Evolutionary conservation across 2,113 vertebrate genomes (phyloP).

Genomic region (Desmodus rotundus): DNA sequence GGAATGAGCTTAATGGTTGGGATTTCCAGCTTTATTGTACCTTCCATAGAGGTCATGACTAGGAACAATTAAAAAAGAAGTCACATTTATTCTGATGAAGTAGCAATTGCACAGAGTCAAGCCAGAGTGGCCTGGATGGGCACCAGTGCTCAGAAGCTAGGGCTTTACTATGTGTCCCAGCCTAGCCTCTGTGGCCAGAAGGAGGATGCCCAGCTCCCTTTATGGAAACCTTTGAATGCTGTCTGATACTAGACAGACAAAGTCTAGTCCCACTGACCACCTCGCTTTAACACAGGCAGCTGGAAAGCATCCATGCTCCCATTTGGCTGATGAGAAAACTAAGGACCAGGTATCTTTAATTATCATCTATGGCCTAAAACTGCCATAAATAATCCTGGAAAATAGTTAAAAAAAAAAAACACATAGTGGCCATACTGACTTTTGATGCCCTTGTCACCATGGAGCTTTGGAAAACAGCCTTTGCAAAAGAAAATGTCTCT

Average conservation of each 20-base stretch:
- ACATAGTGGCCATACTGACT: neutral
- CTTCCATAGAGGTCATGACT: slow-evolving; percentile 28
- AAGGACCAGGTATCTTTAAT: neutral
- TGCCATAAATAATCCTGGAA: slow-evolving; percentile 8
- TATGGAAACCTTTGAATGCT: neutral
- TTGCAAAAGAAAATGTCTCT: neutral
- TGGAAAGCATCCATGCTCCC: neutral
- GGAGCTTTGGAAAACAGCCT: neutral
- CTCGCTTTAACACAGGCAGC: slow-evolving; percentile 4
- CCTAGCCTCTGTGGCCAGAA: neutral
- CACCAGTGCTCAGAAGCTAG: slow-evolving; percentile 18
- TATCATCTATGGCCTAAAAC: neutral
- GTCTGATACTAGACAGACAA: slow-evolving; percentile 22
- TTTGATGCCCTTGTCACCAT: neutral
- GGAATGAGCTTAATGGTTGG: neutral
- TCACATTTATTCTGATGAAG: slow-evolving; percentile 24
- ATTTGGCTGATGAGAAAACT: slow-evolving; percentile 48
- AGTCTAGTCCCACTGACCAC: neutral
- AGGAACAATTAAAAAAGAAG: slow-evolving; percentile 32
- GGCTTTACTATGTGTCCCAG: neutral
- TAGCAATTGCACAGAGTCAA: neutral
- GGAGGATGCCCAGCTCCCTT: neutral
- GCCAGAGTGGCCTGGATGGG: neutral
- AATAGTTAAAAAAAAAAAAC: neutral
- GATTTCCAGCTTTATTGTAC: slow-evolving; percentile 37